A percentile compares a stretch with the other conserved stretches of the same genome.
Evolutionary conservation across 2,113 vertebrate species (phyloP).

Genomic region (Mellivora capensis): DNA sequence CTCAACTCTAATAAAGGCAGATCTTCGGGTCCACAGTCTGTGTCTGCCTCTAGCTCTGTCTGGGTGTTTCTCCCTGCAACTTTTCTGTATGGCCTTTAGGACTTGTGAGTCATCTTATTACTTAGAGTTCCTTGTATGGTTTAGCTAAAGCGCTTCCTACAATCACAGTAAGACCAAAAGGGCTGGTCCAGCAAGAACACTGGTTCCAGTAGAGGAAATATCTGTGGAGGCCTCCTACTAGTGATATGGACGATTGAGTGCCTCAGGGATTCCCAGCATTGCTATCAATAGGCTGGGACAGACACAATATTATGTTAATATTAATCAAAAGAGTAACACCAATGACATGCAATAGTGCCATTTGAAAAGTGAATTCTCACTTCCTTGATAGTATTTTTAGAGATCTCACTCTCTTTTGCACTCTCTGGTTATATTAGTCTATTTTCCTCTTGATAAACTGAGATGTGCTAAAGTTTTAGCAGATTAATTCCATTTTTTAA

Average conservation of each 20-base stretch:
- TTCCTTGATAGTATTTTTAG: neutral
- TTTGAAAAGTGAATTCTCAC: neutral
- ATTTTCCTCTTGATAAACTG: neutral
- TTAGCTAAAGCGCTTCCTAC: neutral
- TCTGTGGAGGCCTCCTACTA: neutral
- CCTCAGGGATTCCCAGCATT: neutral
- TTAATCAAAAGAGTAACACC: neutral
- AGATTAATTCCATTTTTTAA: neutral
- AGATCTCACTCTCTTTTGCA: neutral
- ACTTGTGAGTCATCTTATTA: neutral
- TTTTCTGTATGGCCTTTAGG: neutral
- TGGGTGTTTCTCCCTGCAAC: too few relatives aligned
- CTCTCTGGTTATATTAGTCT: neutral
- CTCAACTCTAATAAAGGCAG: neutral
- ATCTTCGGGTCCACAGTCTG: neutral
- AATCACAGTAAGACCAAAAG: neutral
- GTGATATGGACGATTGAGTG: neutral
- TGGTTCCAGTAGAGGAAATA: neutral
- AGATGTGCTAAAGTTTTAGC: neutral
- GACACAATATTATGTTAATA: neutral
- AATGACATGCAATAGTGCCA: neutral
- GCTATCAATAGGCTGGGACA: neutral
- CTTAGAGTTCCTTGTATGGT: neutral
- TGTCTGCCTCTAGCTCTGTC: neutral
- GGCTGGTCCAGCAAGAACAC: too few relatives aligned